These are phyloP conservation scores for Azorinus chamasolen DNA, from an alignment of 2,888 invertebrate species.

Conservation along the genomic window DNA sequence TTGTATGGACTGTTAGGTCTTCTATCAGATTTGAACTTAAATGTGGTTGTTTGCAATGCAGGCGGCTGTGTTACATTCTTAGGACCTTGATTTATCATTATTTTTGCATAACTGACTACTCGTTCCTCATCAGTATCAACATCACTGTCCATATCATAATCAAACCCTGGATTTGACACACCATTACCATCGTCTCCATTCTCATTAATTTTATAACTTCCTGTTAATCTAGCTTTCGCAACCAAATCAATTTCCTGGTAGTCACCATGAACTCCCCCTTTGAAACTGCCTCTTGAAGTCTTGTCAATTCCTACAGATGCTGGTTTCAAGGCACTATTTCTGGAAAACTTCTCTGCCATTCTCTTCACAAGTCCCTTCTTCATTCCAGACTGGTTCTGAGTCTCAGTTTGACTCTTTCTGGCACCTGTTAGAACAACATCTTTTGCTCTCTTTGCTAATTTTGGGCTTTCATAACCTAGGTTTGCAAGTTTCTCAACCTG, in stretches of 20 bases:
- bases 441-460: conserved; percentile 19
- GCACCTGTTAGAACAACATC: conserved; percentile 28
- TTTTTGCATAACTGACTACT: conserved; percentile 32
- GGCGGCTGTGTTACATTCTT: conserved; percentile 1
- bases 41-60: conserved; percentile 32
- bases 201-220: conserved; percentile 13
- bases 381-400: neutral
- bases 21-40: conserved; percentile 31
- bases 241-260: conserved; percentile 34
- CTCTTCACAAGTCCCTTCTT: too few relatives aligned
- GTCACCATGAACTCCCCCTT: conserved; percentile 9
- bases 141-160: conserved; percentile 7
- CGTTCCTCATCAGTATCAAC: conserved; percentile 22
- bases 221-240: conserved; percentile 4
- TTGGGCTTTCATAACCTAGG: conserved; percentile 32
- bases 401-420: neutral
- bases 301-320: too few relatives aligned
- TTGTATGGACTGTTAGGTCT: conserved; percentile 10
- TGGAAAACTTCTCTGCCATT: too few relatives aligned
- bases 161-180: conserved; percentile 13
- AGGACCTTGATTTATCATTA: conserved; percentile 11
- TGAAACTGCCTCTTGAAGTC: neutral
- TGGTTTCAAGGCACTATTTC: too few relatives aligned
- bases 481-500: conserved; percentile 35
- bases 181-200: conserved; percentile 29